phyloP scores from a whole-genome alignment of 2,888 invertebrate species.

The Alcis repandata region DNA sequence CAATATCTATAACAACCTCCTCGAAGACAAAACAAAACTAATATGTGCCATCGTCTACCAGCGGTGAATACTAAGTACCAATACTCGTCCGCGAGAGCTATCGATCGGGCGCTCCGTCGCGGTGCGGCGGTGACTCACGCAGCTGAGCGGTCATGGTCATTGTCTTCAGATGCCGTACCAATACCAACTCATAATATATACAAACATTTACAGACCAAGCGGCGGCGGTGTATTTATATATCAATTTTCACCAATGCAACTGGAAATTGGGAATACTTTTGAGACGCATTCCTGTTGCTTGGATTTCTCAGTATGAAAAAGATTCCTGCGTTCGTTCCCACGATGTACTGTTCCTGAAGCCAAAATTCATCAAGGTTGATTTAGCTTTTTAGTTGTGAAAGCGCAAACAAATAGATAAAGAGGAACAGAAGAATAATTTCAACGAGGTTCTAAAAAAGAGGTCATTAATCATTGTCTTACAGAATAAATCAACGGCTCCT shows the following conservation, averaged over 20 bases:
- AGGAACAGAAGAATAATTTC: too few relatives aligned
- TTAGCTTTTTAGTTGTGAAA: too few relatives aligned
- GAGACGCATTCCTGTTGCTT: too few relatives aligned
- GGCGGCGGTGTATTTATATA: neutral
- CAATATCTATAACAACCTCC: neutral
- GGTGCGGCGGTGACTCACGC: constrained; percentile 39
- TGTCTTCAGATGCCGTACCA: constrained; percentile 39
- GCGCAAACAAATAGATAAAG: too few relatives aligned
- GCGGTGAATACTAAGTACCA: constrained; percentile 9
- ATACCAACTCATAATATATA: constrained; percentile 37
- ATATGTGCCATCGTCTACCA: neutral
- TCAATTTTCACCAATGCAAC: neutral
- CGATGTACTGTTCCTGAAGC: too few relatives aligned
- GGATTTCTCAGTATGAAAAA: too few relatives aligned
- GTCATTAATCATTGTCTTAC: too few relatives aligned
- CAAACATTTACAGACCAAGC: constrained; percentile 20
- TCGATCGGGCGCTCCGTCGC: constrained; percentile 29
- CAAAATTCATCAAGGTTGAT: too few relatives aligned
- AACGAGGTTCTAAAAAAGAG: too few relatives aligned
- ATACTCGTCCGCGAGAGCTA: constrained; percentile 30
- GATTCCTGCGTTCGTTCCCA: too few relatives aligned
- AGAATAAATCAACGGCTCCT: too few relatives aligned
- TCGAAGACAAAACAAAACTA: neutral
- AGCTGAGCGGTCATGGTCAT: constrained; percentile 48
- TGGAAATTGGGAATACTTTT: too few relatives aligned